phyloP scores from a whole-genome alignment of 2,113 vertebrate genomes.

The Fulica atra region DNA sequence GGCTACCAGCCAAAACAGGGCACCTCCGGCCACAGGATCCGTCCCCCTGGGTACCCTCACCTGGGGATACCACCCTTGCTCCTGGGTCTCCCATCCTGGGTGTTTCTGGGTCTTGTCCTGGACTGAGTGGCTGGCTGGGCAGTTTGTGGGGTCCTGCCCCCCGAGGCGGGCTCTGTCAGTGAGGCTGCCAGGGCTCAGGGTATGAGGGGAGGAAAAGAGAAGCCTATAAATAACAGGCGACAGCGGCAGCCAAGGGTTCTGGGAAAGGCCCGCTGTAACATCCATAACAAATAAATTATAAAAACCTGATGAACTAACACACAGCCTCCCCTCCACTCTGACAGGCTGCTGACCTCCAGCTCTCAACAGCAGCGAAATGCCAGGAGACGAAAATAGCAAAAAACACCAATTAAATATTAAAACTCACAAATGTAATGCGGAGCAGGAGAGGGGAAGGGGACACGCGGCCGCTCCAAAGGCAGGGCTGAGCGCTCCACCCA shows the following conservation, averaged over 20 bases:
- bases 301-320: slow-evolving; percentile 1
- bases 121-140: rapidly evolving
- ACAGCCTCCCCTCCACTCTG: neutral
- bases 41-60: neutral
- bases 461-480: neutral
- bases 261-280: neutral
- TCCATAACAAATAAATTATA: neutral
- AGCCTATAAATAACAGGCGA: neutral
- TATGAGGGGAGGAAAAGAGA: neutral
- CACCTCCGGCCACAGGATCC: rapidly evolving
- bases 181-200: neutral
- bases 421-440: neutral
- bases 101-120: neutral
- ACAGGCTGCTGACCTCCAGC: slow-evolving; percentile 9
- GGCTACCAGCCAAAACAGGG: rapidly evolving
- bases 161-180: rapidly evolving
- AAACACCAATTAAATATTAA: slow-evolving; percentile 36
- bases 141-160: neutral
- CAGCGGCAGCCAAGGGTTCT: neutral
- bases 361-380: neutral
- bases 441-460: neutral
- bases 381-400: slow-evolving; percentile 2
- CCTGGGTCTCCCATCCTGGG: neutral
- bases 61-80: rapidly evolving
- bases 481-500: neutral